These are phyloP conservation scores for Andrena camellia DNA, from an alignment of 2,888 invertebrate genomes.

Conservation along the genomic window DNA sequence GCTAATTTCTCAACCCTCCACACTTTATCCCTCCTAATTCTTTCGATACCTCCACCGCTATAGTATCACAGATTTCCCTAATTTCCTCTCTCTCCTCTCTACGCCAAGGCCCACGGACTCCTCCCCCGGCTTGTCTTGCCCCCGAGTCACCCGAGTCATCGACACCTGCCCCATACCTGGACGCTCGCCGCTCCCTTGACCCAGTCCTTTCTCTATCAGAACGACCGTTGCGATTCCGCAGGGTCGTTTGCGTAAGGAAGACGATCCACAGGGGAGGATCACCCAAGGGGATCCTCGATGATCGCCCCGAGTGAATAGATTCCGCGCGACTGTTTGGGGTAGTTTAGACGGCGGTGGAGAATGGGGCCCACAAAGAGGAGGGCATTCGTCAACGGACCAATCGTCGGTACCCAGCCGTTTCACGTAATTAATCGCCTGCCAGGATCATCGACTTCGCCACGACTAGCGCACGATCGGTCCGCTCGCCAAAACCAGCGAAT, in stretches of 20 bases:
- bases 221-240: conserved; percentile 54
- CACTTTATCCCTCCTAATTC: no score
- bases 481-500: background rate
- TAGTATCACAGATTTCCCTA: no score
- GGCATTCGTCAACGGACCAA: conserved; percentile 10
- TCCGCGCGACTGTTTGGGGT: conserved; percentile 25
- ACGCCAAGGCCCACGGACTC: background rate
- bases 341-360: conserved; percentile 43
- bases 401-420: conserved; percentile 6
- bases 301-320: conserved; percentile 20
- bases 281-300: background rate
- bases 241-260: conserved; percentile 49
- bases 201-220: conserved; percentile 32
- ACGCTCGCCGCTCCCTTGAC: conserved; percentile 43
- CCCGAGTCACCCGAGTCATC: conserved; percentile 20
- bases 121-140: background rate
- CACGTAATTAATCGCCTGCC: conserved; percentile 31
- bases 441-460: background rate
- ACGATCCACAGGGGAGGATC: conserved; percentile 23
- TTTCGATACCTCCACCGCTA: no score
- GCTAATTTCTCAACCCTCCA: no score
- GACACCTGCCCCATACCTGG: conserved; percentile 63
- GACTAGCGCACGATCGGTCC: no score
- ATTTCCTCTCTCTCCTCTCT: background rate
- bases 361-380: conserved; percentile 20